Base-by-base conservation (phyloP, 1,140 invertebrate species). In the Micrasema minimum region DNA sequence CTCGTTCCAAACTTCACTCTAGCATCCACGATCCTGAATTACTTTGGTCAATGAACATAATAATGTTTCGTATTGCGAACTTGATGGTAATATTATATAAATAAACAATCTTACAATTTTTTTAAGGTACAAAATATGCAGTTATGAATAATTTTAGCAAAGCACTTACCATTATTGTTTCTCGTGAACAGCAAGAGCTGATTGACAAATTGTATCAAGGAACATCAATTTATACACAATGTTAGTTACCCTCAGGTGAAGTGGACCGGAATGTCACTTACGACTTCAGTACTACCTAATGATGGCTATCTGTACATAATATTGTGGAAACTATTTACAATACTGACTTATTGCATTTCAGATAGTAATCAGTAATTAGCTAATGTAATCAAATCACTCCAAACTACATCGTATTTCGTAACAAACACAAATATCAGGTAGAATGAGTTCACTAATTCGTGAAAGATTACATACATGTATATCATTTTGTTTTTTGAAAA, bases 111-210 rank as follows among this genome's bases (percentile, higher is more conserved):
- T n/a, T n/a, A n/a, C n/a, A n/a, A n/a, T n/a, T n/a, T n/a, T n/a
- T n/a, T n/a, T n/a, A n/a, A n/a, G n/a, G n/a, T n/a, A n/a, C n/a
- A n/a, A n/a, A n/a, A n/a, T n/a, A n/a, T n/a, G n/a, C n/a, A n/a
- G n/a, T n/a, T n/a, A n/a, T n/a, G n/a, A n/a, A n/a, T n/a, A n/a
- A n/a, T n/a, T n/a, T n/a, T n/a, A n/a, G n/a, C n/a, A n/a, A 14
- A 6, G 12, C 12, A 16, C 51, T 55, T 55, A 55, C 51, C 51
- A 55, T 55, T 55, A 23, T 31, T 55, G n/a, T 7, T 55, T 20
- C 26, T 55, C 22, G 26, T 7, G 51, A 55, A 55, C 51, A 55
- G 26, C 51, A 10, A n/a, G 31, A 55, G 51, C 9, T 55, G 51
- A 55, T 55, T 55, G 51, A 45, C 16, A 37, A 48, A 23, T 12